Evolutionary conservation across 1,140 invertebrate species (phyloP).

Genomic region (Agrilus planipennis): DNA sequence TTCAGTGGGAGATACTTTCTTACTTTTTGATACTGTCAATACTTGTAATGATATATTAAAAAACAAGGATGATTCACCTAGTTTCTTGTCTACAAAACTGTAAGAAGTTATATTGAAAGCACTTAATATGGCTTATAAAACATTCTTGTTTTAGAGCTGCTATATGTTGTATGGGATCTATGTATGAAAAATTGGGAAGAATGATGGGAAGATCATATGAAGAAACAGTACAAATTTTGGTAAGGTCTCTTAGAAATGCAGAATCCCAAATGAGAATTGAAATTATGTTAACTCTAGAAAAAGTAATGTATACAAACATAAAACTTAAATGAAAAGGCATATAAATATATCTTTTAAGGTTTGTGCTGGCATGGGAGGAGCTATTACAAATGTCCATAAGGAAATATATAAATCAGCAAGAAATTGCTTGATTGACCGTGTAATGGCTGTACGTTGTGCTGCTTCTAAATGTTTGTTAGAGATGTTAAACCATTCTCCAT

Average conservation of each 20-base stretch:
- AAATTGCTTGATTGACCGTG: constrained; percentile 75
- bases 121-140: neutral
- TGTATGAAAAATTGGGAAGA: constrained; percentile 95
- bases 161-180: constrained; percentile 89
- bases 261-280: constrained; percentile 94
- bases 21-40: constrained; percentile 95
- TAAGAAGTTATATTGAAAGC: constrained; percentile 45
- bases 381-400: constrained; percentile 77
- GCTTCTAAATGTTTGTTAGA: constrained; percentile 81
- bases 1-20: constrained; percentile 92
- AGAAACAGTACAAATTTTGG: constrained; percentile 87
- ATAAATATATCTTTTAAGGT: constrained; percentile 40
- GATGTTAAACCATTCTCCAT: constrained; percentile 79
- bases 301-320: constrained; percentile 39
- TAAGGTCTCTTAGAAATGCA: constrained; percentile 83
- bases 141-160: constrained; percentile 68
- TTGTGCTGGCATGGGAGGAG: constrained; percentile 76
- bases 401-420: constrained; percentile 84
- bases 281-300: constrained; percentile 93
- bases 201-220: constrained; percentile 99
- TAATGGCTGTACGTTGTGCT: constrained; percentile 81
- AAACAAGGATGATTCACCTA: constrained; percentile 94
- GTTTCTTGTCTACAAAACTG: constrained; percentile 85
- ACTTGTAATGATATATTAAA: constrained; percentile 96
- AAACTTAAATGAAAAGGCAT: neutral